These are phyloP conservation scores for Pimephales promelas DNA, from an alignment of 2,113 vertebrate genomes.

Conservation along the genomic window DNA sequence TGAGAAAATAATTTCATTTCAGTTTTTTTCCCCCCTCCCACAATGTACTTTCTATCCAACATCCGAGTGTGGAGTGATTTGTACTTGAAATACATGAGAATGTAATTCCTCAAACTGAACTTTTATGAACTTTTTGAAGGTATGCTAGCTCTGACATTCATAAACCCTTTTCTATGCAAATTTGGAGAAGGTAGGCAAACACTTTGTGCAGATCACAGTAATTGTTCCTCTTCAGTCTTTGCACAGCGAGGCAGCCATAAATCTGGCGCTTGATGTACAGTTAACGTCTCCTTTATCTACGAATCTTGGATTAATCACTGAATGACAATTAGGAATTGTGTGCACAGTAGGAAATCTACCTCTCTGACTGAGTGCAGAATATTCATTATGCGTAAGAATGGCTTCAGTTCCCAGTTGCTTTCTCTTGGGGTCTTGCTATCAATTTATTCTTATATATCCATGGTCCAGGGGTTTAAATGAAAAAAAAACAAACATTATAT, in stretches of 20 bases:
- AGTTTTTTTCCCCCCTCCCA: neutral
- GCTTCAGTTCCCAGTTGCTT: neutral
- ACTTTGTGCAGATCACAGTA: conserved; percentile 15
- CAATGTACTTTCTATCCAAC: conserved; percentile 5
- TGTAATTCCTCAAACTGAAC: conserved; percentile 26
- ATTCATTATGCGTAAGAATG: conserved; percentile 4
- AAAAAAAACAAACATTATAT: too few relatives aligned
- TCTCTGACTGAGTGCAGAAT: neutral
- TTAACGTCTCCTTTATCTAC: conserved; percentile 1
- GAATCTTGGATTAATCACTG: conserved; percentile 60
- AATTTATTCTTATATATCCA: neutral
- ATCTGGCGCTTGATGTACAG: conserved; percentile 25
- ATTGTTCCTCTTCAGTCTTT: conserved; percentile 17
- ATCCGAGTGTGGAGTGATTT: conserved; percentile 14
- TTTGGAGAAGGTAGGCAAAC: conserved; percentile 23
- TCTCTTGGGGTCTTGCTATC: neutral
- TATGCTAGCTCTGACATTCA: conserved; percentile 18
- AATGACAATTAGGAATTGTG: conserved; percentile 69
- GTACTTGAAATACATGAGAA: conserved; percentile 5
- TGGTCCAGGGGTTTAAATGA: neutral
- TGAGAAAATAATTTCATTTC: conserved; percentile 7
- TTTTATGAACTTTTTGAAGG: conserved; percentile 30
- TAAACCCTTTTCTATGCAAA: conserved; percentile 38
- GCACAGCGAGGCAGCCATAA: conserved; percentile 14
- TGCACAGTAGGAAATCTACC: conserved; percentile 60